Percentiles rank a stretch among this genome's conserved stretches.
phyloP scores from a whole-genome alignment of 2,113 vertebrate species.

The Sigmodon hispidus region DNA sequence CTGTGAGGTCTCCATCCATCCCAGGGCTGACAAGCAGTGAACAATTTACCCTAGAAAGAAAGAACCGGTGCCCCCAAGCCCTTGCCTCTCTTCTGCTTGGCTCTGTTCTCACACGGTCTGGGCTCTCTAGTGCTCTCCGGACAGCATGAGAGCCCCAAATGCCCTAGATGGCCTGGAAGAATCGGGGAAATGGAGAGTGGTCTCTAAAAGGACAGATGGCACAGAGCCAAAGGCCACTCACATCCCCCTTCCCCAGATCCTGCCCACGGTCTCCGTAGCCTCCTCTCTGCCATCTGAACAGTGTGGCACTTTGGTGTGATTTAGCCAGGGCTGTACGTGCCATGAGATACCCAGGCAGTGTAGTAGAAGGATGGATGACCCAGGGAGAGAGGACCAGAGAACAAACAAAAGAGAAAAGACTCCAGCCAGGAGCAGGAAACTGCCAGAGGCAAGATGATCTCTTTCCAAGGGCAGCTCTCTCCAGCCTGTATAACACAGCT shows the following conservation, averaged over 20 bases:
- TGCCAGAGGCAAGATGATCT: conserved; percentile 83
- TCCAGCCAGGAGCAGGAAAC: conserved; percentile 57
- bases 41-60: not conserved
- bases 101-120: not conserved
- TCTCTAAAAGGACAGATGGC: conserved; percentile 42
- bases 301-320: not conserved
- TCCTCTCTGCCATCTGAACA: not conserved
- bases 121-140: not conserved
- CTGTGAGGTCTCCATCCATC: not conserved
- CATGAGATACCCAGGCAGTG: not conserved
- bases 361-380: not conserved
- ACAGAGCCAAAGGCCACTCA: conserved; percentile 55
- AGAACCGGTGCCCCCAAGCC: not conserved
- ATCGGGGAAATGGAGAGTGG: conserved; percentile 10
- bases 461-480: conserved; percentile 81
- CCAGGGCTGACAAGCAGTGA: not conserved
- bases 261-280: not conserved
- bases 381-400: conserved; percentile 11
- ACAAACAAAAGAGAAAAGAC: not conserved
- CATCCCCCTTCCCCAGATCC: conserved; percentile 47
- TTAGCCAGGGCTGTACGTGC: not conserved
- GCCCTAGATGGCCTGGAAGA: conserved; percentile 3
- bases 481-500: conserved; percentile 85
- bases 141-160: not conserved
- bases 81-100: not conserved